Evolutionary conservation across 2,888 invertebrate genomes (phyloP).

Genomic region (Agonopterix subpropinquella): DNA sequence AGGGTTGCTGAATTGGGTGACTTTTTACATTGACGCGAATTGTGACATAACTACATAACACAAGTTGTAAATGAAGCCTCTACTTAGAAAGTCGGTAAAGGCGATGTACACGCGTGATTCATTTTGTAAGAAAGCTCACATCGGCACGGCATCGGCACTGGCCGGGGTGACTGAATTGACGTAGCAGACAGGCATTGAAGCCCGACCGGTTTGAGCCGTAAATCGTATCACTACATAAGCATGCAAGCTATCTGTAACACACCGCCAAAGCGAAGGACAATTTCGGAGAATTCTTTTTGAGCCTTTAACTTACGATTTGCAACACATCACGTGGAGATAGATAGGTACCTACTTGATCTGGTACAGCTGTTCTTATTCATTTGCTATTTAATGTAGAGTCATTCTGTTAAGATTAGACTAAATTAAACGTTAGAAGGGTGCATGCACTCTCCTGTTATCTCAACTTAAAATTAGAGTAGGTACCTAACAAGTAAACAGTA

Average conservation of each 20-base stretch:
- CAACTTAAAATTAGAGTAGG: no score
- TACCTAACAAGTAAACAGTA: no score
- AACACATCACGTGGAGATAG: no score
- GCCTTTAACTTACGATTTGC: not conserved
- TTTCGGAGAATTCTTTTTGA: slow-evolving; percentile 27
- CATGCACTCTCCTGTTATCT: no score
- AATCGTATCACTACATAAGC: slow-evolving; percentile 34
- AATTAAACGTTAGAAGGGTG: no score
- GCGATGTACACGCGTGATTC: slow-evolving; percentile 13
- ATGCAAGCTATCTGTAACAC: slow-evolving; percentile 25
- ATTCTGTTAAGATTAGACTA: not conserved
- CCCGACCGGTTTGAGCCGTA: slow-evolving; percentile 62
- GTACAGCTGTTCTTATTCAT: not conserved
- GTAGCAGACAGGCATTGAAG: slow-evolving; percentile 42
- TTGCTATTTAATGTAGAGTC: not conserved
- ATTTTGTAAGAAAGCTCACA: slow-evolving; percentile 56
- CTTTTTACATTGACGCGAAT: no score
- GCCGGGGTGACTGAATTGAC: slow-evolving; percentile 54
- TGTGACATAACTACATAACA: no score
- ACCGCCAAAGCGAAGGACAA: slow-evolving; percentile 49
- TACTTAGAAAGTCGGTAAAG: not conserved
- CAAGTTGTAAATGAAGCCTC: not conserved
- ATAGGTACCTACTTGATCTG: no score
- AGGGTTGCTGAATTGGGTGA: no score
- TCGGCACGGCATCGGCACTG: slow-evolving; percentile 23